phyloP scores from a whole-genome alignment of 2,797 vertebrate species.

The Muscicapa comitata region DNA sequence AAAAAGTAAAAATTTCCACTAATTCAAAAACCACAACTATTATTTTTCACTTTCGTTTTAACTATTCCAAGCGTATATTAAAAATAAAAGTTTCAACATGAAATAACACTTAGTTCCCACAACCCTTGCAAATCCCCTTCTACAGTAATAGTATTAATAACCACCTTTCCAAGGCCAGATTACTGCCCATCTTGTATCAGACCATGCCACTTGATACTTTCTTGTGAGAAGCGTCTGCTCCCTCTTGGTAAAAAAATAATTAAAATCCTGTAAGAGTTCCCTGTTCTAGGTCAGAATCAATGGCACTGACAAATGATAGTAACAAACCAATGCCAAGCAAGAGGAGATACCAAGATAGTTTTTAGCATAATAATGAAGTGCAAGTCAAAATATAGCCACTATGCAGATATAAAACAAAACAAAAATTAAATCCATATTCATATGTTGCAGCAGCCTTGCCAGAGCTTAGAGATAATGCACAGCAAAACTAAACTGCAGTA shows the following conservation, averaged over 20 bases:
- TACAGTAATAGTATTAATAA: background rate
- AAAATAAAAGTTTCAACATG: background rate
- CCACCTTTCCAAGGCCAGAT: background rate
- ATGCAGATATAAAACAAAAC: background rate
- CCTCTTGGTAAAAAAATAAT: background rate
- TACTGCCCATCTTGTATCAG: background rate
- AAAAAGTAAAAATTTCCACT: background rate
- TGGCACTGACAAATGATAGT: background rate
- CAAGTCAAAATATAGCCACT: background rate
- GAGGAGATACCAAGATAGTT: background rate
- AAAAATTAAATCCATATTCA: background rate
- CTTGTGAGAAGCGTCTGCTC: background rate
- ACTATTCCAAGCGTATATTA: background rate
- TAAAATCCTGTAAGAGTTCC: background rate
- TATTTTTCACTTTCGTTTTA: background rate
- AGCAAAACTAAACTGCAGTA: background rate
- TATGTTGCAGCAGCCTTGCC: background rate
- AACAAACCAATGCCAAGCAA: background rate
- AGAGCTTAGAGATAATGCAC: background rate
- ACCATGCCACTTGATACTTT: background rate
- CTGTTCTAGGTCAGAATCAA: background rate
- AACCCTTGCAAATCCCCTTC: background rate
- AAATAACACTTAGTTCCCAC: background rate
- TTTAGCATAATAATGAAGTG: background rate
- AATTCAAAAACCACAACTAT: fast-evolving